Percentiles rank a stretch among this genome's conserved stretches.
Conservation (phyloP, 2,888 invertebrate genomes). For the Hylaea fasciaria region DNA sequence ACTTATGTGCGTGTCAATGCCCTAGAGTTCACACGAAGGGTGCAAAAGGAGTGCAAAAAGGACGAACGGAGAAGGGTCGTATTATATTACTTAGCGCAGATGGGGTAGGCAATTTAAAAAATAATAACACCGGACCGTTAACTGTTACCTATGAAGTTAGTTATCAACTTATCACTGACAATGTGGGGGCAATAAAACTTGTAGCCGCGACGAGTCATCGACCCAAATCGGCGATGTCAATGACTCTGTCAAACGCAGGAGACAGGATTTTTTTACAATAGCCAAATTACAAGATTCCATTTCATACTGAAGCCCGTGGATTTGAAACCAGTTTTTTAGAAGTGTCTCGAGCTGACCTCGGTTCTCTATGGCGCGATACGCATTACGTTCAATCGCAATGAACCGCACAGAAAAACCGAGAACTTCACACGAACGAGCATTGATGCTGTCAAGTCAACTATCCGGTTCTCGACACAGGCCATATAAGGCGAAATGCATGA, state of each 20-base stretch:
- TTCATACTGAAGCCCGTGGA: constrained; percentile 16
- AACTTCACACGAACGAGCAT: constrained; percentile 14
- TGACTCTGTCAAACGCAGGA: constrained; percentile 40
- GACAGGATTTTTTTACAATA: constrained; percentile 29
- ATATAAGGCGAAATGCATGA: constrained; percentile 1
- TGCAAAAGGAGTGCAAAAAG: constrained; percentile 57
- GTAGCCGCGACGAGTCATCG: constrained; percentile 38
- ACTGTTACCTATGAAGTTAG: constrained; percentile 43
- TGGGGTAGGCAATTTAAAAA: constrained; percentile 50
- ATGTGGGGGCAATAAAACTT: constrained; percentile 41
- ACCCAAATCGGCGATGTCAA: constrained; percentile 42
- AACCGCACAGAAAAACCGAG: not conserved
- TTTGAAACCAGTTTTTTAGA: constrained; percentile 21
- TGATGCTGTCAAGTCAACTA: constrained; percentile 12
- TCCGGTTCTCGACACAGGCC: constrained; percentile 6
- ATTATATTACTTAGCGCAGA: constrained; percentile 57
- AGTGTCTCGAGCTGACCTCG: constrained; percentile 6
- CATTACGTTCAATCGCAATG: constrained; percentile 4
- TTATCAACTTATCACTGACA: constrained; percentile 39
- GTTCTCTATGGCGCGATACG: constrained; percentile 7
- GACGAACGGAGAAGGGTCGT: constrained; percentile 55
- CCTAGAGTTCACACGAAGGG: constrained; percentile 62
- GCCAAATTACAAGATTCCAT: constrained; percentile 31
- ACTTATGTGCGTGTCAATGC: constrained; percentile 58
- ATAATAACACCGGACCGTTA: constrained; percentile 43